These are phyloP conservation scores for Heliothis peltigera DNA, from an alignment of 2,888 invertebrate species.

Conservation along the genomic window DNA sequence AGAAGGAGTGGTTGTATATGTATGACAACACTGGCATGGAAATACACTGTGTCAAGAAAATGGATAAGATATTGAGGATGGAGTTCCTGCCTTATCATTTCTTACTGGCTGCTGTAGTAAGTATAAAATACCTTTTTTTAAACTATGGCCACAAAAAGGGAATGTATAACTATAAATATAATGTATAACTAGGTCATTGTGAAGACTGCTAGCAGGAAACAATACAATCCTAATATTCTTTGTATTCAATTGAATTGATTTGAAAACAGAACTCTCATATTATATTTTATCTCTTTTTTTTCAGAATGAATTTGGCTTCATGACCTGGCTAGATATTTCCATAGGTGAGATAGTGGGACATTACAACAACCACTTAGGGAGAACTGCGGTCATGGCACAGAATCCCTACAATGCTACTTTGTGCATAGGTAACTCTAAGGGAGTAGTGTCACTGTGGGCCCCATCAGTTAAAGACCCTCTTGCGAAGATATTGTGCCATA, in stretches of 20 bases:
- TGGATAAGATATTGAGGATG: constrained; percentile 94
- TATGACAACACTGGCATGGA: constrained; percentile 99
- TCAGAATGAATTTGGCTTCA: constrained; percentile 93
- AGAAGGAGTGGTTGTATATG: constrained; percentile 98
- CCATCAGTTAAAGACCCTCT: constrained; percentile 96
- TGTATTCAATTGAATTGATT: too few relatives aligned
- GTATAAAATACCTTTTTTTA: constrained; percentile 67
- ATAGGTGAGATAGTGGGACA: constrained; percentile 96
- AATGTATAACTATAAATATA: too few relatives aligned
- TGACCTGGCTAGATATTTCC: constrained; percentile 98
- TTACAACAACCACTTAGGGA: constrained; percentile 93
- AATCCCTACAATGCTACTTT: constrained; percentile 98
- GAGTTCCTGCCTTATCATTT: constrained; percentile 99
- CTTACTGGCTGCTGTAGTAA: constrained; percentile 95
- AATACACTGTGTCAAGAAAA: constrained; percentile 97
- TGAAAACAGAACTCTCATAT: not conserved
- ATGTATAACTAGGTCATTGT: too few relatives aligned
- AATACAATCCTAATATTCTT: too few relatives aligned
- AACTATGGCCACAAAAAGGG: too few relatives aligned
- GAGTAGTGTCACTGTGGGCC: constrained; percentile 98
- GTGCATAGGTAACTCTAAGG: constrained; percentile 96
- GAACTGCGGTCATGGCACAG: constrained; percentile 95
- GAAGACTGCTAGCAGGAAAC: too few relatives aligned
- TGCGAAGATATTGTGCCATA: constrained; percentile 97
- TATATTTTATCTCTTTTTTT: constrained; percentile 53